Evolutionary conservation across 2,888 invertebrate species (phyloP).

Genomic region (Dicranocentrus wangi): DNA sequence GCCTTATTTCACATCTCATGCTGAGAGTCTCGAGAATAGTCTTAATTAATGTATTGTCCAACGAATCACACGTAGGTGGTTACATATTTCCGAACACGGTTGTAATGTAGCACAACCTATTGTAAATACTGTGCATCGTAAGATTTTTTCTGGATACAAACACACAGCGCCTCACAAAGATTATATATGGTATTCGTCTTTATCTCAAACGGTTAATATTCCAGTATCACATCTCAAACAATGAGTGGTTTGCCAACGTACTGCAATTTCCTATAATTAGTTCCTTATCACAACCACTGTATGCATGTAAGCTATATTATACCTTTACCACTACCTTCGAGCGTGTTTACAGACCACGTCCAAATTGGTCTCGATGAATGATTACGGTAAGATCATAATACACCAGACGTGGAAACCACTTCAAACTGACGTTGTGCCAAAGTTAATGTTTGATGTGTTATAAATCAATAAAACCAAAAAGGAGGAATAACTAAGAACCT

Average conservation of each 20-base stretch:
- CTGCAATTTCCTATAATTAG: background rate
- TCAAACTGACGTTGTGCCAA: background rate
- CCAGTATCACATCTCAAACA: background rate
- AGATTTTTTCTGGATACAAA: too few species aligned
- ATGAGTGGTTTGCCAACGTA: background rate
- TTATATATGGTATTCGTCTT: background rate
- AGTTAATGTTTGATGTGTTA: background rate
- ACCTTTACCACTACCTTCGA: background rate
- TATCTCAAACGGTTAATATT: background rate
- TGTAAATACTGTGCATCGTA: too few species aligned
- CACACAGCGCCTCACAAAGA: background rate
- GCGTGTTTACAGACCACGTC: slow-evolving; percentile 39
- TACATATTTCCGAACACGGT: too few species aligned
- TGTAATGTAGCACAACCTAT: too few species aligned
- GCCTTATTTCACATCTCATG: background rate
- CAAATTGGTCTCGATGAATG: slow-evolving; percentile 38
- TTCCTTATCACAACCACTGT: background rate
- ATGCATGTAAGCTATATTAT: background rate
- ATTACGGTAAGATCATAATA: background rate
- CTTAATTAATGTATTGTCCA: background rate
- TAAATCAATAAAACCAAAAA: background rate
- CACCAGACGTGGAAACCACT: background rate
- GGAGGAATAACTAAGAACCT: background rate
- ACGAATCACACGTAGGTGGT: background rate
- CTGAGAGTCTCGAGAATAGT: background rate